phyloP scores from a whole-genome alignment of 2,113 vertebrate species.

The Syngnathus typhle region DNA sequence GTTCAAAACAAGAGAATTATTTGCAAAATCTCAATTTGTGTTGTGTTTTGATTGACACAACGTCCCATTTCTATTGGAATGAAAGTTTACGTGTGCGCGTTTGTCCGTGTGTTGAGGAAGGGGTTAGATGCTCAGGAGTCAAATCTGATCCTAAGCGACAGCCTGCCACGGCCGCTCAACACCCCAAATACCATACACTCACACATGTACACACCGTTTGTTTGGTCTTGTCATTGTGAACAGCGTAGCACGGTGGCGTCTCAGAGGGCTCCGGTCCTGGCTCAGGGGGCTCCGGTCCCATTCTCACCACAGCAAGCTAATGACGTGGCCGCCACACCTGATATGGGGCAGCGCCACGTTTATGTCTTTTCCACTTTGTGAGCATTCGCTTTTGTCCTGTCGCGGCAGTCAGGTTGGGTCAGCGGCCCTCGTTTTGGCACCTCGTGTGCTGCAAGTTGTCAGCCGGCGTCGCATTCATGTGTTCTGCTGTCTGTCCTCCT shows the following conservation, averaged over 20 bases:
- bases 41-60: no score
- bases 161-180: slow-evolving; percentile 70
- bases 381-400: no score
- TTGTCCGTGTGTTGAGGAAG: background rate
- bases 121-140: slow-evolving; percentile 52
- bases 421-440: background rate
- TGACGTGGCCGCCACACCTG: slow-evolving; percentile 61
- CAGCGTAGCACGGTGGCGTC: slow-evolving; percentile 29
- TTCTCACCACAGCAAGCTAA: slow-evolving; percentile 59
- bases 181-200: slow-evolving; percentile 24
- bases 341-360: slow-evolving; percentile 45
- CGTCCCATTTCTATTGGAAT: no score
- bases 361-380: no score
- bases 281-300: slow-evolving; percentile 49
- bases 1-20: no score
- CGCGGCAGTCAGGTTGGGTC: no score
- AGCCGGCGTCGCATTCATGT: background rate
- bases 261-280: no score
- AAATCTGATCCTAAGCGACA: slow-evolving; percentile 65
- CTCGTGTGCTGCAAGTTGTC: background rate
- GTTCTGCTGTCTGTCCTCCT: no score
- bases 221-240: slow-evolving; percentile 30
- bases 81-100: slow-evolving; percentile 14
- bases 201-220: slow-evolving; percentile 4
- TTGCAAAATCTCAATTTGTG: no score